Evolutionary conservation across 2,888 invertebrate species (phyloP), one percentile per base, ranked within the genome.

Genomic region (Diadegma fenestrale): DNA sequence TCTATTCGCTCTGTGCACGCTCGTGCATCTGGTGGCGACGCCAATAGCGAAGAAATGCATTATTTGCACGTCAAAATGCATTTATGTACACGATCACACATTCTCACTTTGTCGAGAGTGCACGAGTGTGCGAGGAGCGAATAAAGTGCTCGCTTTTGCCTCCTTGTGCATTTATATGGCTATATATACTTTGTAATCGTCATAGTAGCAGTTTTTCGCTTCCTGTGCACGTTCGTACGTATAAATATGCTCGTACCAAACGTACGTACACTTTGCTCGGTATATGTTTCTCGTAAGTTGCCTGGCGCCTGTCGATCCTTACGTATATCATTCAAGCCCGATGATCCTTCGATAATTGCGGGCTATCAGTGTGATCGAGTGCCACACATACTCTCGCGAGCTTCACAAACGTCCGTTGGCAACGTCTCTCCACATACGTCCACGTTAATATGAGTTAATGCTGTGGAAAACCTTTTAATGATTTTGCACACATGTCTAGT

Each of bases 331-430:
- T 78, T 68, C 61, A 77, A 64, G 58, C 45, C 51, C 76, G 69
- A 78, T 77, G 78, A 84, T 84, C 51, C 73, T 61, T 61, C 77
- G 81, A 84, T 81, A 81, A 84, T 84, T 84, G 77, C 22, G 61
- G 81, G 80, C 81, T 81, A 76, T 84, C 80, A 73, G 45, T 66
- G 26, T 69, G 68, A 78, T 78, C 69, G 54, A 58, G 69, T 69
- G 58, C 43, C 68, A 41, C 14, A 12, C 30, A 54, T 30, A 7
- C 63, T 43, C 48, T 63, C 51, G 63, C 22, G 22, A 26, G 22
- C 30, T 43, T 19, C 14, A 41, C 43, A 37, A 54, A 58, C 58
- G 26, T 58, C 14, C 5, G 26, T 58, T 58, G 37, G 37, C 10
- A 37, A 37, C 37, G 37, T 37, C 37, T 37, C 5, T 37, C 14